Evolutionary conservation across 2,113 vertebrate species (phyloP), one percentile per base, ranked within the genome.

Genomic region (Cichladusa arquata): DNA sequence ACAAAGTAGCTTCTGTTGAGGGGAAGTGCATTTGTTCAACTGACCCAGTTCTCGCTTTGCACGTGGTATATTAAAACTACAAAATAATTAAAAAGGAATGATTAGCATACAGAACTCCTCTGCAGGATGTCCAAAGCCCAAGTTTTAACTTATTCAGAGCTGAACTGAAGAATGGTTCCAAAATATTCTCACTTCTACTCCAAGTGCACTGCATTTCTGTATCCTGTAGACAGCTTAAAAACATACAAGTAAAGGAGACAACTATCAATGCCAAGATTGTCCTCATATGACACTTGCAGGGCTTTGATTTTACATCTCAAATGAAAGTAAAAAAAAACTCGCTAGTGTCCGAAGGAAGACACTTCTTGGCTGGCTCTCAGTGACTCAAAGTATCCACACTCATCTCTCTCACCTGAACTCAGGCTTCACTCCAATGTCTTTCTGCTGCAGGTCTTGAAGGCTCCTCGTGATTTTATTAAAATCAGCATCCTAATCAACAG

Each of bases 381-480:
- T 28, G 23, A 61, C 7, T 36, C 28, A 38, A 13, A 57, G 42
- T 78, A 18, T 8, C 19, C 53, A 64, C 9, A 54, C 13, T 2
- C 19, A 19, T 9, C 33, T 25, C 97, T 96, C 97, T 97, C 82
- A 99, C 99, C 99, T 99, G 97, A 99, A 99, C 72, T 99, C 98
- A 0, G 99, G 98, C 90, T 99, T 99, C 88, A 99, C 98, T 22
- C 99, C 99, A 8, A 99, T 97, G 51, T 99, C 99, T 92, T 98
- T 99, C 94, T 99, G 99, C 95, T 99, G 99, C 85, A 99, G 97
- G 24, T 99, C 99, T 94, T 99, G 99, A 95, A 99, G 98, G 93
- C 99, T 98, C 94, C 99, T 98, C 0, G 98, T 99, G 86, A 98
- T 99, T 98, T 99, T 99, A 97, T 99, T 99, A 97, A 99, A 99